Percentiles rank a stretch among this genome's conserved stretches.
phyloP scores from a whole-genome alignment of 2,113 vertebrate genomes.

The Cygnus atratus region DNA sequence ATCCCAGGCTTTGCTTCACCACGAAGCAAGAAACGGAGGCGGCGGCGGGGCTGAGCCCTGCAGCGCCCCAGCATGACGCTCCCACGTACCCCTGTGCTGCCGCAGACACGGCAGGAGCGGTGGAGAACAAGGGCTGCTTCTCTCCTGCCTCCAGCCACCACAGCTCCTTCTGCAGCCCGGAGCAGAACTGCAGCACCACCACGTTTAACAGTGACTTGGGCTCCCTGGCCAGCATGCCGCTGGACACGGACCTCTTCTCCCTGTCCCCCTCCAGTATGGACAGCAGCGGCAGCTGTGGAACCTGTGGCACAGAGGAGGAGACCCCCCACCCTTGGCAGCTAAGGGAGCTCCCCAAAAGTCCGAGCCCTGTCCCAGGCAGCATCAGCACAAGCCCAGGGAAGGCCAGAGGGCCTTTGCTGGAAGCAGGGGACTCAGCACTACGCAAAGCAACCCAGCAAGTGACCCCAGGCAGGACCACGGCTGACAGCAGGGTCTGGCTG shows the following conservation, averaged over 20 bases:
- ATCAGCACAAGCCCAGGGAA: neutral
- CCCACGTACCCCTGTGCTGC: neutral
- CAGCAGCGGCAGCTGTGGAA: slow-evolving; percentile 29
- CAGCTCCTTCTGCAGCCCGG: neutral
- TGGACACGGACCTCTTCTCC: slow-evolving; percentile 23
- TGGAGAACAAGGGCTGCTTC: neutral
- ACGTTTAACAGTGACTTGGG: slow-evolving; percentile 56
- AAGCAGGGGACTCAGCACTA: neutral
- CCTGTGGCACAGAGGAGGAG: neutral
- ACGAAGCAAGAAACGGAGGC: neutral
- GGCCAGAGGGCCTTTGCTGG: neutral
- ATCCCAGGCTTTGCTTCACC: neutral
- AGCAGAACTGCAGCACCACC: slow-evolving; percentile 48
- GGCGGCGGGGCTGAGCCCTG: neutral
- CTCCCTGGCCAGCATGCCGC: slow-evolving; percentile 46
- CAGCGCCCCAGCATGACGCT: neutral
- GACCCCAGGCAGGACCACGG: neutral
- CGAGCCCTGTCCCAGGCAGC: neutral
- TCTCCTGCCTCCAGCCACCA: neutral
- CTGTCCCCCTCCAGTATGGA: slow-evolving; percentile 41
- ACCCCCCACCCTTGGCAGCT: neutral
- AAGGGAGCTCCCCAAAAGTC: slow-evolving; percentile 3
- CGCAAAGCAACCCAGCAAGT: neutral
- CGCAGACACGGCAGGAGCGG: neutral
- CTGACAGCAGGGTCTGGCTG: slow-evolving; percentile 60